Percentiles rank a stretch among this genome's conserved stretches.
These are phyloP conservation scores for Puntigrus tetrazona DNA, from an alignment of 2,113 vertebrate genomes.

Conservation along the genomic window DNA sequence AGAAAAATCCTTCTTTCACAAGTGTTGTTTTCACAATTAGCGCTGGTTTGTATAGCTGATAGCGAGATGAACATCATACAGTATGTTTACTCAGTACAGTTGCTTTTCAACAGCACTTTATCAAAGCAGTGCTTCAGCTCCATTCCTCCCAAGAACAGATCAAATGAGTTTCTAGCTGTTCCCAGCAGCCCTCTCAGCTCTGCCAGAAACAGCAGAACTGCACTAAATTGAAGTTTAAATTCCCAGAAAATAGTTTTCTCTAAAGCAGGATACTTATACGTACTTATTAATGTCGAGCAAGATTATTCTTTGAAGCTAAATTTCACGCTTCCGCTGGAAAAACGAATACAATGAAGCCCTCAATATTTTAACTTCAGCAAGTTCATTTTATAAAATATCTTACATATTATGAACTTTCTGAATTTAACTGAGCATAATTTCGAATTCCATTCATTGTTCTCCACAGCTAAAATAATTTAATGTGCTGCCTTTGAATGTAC, in stretches of 20 bases:
- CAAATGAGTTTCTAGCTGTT: constrained; percentile 40
- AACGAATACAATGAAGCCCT: constrained; percentile 24
- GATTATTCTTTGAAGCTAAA: constrained; percentile 45
- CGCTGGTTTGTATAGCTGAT: not conserved
- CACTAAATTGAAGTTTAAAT: constrained; percentile 52
- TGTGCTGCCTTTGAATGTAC: not conserved
- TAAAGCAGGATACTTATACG: constrained; percentile 32
- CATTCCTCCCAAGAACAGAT: constrained; percentile 35
- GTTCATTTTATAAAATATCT: constrained; percentile 1
- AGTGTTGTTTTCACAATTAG: not conserved
- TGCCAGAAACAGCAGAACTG: constrained; percentile 25
- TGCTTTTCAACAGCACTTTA: constrained; percentile 1
- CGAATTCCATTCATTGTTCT: not conserved
- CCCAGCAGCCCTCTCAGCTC: constrained; percentile 31
- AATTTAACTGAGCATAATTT: not conserved
- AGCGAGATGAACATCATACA: not conserved
- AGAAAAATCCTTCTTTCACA: not conserved
- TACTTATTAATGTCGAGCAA: constrained; percentile 50
- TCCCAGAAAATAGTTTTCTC: constrained; percentile 46
- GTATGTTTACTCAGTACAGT: constrained; percentile 2
- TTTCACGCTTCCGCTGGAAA: constrained; percentile 44
- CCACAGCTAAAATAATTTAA: not conserved
- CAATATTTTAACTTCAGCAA: constrained; percentile 4
- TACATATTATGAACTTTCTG: not conserved
- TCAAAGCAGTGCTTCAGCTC: constrained; percentile 38